Conservation (phyloP, 2,888 invertebrate species). For the Heliconius hortense region DNA sequence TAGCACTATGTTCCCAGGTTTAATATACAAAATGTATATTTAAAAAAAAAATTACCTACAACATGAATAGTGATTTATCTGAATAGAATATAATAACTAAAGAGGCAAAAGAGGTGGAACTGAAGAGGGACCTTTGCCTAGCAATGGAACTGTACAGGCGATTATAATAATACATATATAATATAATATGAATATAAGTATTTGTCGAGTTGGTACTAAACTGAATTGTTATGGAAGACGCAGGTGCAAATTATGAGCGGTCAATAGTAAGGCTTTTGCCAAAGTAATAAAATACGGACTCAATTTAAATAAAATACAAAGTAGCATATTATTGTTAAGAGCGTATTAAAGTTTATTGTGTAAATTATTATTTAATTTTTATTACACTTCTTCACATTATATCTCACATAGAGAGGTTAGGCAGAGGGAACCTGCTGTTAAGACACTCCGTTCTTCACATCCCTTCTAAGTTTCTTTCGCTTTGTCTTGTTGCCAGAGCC, state of each 20-base stretch:
- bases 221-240: slow-evolving; percentile 17
- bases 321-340: neutral
- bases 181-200: neutral
- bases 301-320: slow-evolving; percentile 16
- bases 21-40: neutral
- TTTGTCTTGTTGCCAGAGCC: too few relatives aligned
- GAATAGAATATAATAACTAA: neutral
- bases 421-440: too few relatives aligned
- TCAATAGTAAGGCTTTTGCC: slow-evolving; percentile 15
- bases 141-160: too few relatives aligned
- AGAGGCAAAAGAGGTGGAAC: too few relatives aligned
- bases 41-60: too few relatives aligned
- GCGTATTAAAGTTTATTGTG: neutral
- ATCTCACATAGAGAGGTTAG: too few relatives aligned
- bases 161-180: neutral
- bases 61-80: too few relatives aligned
- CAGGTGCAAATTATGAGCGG: slow-evolving; percentile 21
- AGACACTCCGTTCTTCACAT: too few relatives aligned
- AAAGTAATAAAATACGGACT: neutral
- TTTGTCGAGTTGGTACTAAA: slow-evolving; percentile 10
- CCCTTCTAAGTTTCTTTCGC: too few relatives aligned
- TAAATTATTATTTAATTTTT: too few relatives aligned
- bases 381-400: too few relatives aligned
- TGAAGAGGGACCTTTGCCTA: too few relatives aligned
- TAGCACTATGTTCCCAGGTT: neutral